These are phyloP conservation scores for Idaea straminata DNA, from an alignment of 2,888 invertebrate species.

Conservation along the genomic window DNA sequence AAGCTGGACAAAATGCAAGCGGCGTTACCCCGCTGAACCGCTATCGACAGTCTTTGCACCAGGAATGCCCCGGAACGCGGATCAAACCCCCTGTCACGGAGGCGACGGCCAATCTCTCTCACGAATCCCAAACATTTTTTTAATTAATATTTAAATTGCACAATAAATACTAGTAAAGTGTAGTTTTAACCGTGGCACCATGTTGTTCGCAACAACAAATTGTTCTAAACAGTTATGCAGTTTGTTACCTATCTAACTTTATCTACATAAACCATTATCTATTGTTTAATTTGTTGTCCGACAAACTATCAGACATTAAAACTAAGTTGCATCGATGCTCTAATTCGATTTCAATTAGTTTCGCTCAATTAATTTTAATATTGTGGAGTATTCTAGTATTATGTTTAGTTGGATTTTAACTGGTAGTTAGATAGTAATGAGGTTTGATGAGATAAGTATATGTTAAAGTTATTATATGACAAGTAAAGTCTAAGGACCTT, in stretches of 20 bases:
- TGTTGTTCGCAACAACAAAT: slow-evolving; percentile 41
- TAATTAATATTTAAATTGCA: background rate
- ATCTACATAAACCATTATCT: slow-evolving; percentile 8
- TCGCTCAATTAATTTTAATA: slow-evolving; percentile 29
- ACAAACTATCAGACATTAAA: slow-evolving; percentile 46
- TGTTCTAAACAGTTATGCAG: slow-evolving; percentile 39
- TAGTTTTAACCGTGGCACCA: slow-evolving; percentile 43
- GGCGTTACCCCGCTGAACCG: too few species aligned
- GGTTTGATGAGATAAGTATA: background rate
- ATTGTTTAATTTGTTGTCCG: slow-evolving; percentile 50
- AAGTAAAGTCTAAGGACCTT: background rate
- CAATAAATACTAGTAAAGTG: background rate
- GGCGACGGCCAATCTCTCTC: too few species aligned
- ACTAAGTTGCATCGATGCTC: slow-evolving; percentile 31
- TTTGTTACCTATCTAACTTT: slow-evolving; percentile 10
- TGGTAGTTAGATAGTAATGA: background rate
- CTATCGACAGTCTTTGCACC: too few species aligned
- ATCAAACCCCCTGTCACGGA: too few species aligned
- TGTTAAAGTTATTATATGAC: background rate
- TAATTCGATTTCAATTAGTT: slow-evolving; percentile 32
- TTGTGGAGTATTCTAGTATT: slow-evolving; percentile 6
- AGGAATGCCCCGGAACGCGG: too few species aligned
- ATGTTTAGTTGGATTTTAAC: slow-evolving; percentile 6
- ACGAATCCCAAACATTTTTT: background rate
- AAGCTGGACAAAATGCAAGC: too few species aligned